Base-by-base conservation (phyloP, 2,888 invertebrate genomes). In the Metellina segmentata region DNA sequence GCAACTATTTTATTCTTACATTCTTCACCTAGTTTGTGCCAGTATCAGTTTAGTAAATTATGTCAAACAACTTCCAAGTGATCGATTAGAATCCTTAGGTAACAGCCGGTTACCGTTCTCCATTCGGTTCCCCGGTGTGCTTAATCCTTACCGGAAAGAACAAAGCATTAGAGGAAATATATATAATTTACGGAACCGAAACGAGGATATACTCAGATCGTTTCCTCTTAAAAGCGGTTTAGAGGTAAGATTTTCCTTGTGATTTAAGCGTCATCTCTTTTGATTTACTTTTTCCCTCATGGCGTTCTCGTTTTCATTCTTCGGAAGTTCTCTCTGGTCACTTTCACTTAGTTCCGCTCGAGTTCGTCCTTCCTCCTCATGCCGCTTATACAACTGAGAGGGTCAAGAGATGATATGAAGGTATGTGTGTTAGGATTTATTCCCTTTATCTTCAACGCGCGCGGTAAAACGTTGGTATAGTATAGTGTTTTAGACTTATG, bases 191-290 rank as follows among this genome's bases (percentile, higher is more conserved):
- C 61, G 82, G 89, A 77, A 77, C 75, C 70, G 70, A 82, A 89
- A 89, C 70, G 82, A 82, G 82, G 89, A 75, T 74, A 74, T 61
- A 74, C 81, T 74, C 77, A 34, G 89, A 89, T 82, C 82, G 77
- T 89, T 89, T 89, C 89, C 89, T 89, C 82, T 52, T 82, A 77
- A 88, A 89, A 89, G 89, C 77, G 77, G 89, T 83, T 89, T 89
- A 8, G 34, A 51, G 82, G 82, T 83, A 77, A 69, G 53, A 74
- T 61, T 82, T 89, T 89, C 89, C 89, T 89, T 82, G 82, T 82
- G 89, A 89, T 83, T 82, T 81, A 75, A 16, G 61, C 74, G 87
- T 74, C 88, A 81, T 74, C 52, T 88, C 89, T 77, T 81, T 82
- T 70, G 51, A 81, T 71, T 77, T 61, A 61, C 61, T 61, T 61